These are phyloP conservation scores for Anhinga rufa DNA, from an alignment of 2,113 vertebrate genomes.

Conservation along the genomic window DNA sequence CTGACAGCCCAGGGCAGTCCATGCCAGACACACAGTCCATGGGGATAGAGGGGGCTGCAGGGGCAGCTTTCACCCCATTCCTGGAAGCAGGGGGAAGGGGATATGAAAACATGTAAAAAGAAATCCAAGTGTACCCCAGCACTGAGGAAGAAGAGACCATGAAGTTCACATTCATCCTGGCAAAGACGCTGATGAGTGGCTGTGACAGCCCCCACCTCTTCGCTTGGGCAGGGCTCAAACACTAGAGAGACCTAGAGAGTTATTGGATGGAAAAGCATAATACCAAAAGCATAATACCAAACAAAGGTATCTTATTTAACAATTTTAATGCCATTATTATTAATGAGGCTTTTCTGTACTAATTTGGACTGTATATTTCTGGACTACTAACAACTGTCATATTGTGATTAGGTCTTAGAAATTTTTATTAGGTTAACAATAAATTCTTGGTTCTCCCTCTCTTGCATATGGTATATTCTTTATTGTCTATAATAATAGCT, in stretches of 20 bases:
- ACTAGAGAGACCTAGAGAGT: background rate
- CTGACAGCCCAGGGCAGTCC: background rate
- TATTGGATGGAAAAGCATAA: background rate
- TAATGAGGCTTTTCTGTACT: background rate
- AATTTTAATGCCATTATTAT: background rate
- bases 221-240: background rate
- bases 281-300: too few species aligned
- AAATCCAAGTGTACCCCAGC: background rate
- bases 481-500: background rate
- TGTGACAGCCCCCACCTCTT: background rate
- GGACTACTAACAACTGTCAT: background rate
- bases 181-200: background rate
- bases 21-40: rapidly evolving
- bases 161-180: background rate
- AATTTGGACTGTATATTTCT: background rate
- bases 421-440: background rate
- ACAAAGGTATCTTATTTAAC: background rate
- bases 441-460: background rate
- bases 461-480: background rate
- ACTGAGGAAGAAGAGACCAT: background rate
- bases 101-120: background rate
- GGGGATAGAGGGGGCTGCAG: rapidly evolving
- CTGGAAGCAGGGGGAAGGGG: background rate
- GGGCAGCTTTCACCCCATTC: background rate
- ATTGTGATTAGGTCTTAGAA: background rate